Conservation (phyloP, 2,113 vertebrate genomes). For the Thinocorus orbignyianus region DNA sequence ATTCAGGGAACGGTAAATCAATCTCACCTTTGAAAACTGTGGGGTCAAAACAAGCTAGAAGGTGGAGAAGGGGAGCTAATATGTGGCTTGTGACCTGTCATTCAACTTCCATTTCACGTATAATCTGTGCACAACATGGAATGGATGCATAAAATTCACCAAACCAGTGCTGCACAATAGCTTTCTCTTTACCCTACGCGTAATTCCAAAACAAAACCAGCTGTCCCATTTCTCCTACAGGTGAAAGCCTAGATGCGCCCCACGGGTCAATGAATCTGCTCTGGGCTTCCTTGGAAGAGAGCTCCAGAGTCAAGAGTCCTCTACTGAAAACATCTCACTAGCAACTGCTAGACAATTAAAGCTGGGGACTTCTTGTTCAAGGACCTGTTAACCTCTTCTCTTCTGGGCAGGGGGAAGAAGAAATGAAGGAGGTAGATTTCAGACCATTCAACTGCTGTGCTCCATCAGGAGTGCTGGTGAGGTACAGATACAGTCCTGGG, state of each 20-base stretch:
- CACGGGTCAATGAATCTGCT: background rate
- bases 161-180: fast-evolving
- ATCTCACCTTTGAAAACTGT: background rate
- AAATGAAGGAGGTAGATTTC: background rate
- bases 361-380: background rate
- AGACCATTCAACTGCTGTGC: background rate
- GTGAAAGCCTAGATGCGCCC: background rate
- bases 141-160: background rate
- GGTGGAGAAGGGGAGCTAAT: background rate
- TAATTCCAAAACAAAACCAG: background rate
- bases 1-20: background rate
- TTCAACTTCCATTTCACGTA: background rate
- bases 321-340: background rate
- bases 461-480: background rate
- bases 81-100: background rate
- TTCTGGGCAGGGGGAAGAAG: background rate
- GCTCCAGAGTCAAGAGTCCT: constrained; percentile 15
- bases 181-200: background rate
- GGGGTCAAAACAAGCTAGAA: background rate
- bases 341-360: background rate
- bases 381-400: constrained; percentile 7
- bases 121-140: fast-evolving
- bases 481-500: background rate
- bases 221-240: background rate
- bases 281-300: constrained; percentile 1